Base-by-base conservation (phyloP, 2,113 vertebrate genomes). In the Xenopus laevis region DNA sequence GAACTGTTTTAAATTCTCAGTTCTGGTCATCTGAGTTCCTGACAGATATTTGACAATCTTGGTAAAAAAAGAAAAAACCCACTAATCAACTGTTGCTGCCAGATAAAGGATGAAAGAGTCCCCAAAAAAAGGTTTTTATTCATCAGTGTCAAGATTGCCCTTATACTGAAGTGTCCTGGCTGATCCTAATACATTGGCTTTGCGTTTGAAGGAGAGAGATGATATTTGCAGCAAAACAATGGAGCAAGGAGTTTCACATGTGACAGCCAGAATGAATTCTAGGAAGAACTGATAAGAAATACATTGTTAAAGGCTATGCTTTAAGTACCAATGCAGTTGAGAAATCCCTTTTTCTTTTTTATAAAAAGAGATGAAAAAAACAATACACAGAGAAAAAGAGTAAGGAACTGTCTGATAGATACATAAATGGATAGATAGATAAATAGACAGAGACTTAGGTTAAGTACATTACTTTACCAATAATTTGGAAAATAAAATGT, bases 71-170 rank as follows among this genome's bases (percentile, higher is more conserved):
- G 62, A 52, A 17, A 20, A 33, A 18, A 27, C 64, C 10, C 18
- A 30, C 72, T 68, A 75, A 68, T 68, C 55, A 75, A 68, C 30
- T 46, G 63, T 11, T 23, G 21, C 57, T 50, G 16, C 40, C 58
- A 21, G 10, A 50, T 30, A 60, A 62, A 65, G 10, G 55, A 73
- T 46, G n/a, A 17, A 15, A 17, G 58, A 62, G 72, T 27, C 65
- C 46, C 65, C 65, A 40, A 68, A 62, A n/a, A 58, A 7, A 11
- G 13, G 71, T 30, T 46, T 65, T 44, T 73, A 75, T 75, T 68
- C 72, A 68, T 75, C 72, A 68, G 45, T 75, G 72, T 68, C 72
- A 68, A 33, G n/a, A 46, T 59, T 75, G 72, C 72, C 65, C 72
- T 75, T 68, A 61, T 68, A 18, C 57, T 62, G 23, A 23, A 13